A percentile compares a stretch with the other conserved stretches of the same genome.
phyloP scores from a whole-genome alignment of 2,797 vertebrate species.

The Limnodromus scolopaceus region DNA sequence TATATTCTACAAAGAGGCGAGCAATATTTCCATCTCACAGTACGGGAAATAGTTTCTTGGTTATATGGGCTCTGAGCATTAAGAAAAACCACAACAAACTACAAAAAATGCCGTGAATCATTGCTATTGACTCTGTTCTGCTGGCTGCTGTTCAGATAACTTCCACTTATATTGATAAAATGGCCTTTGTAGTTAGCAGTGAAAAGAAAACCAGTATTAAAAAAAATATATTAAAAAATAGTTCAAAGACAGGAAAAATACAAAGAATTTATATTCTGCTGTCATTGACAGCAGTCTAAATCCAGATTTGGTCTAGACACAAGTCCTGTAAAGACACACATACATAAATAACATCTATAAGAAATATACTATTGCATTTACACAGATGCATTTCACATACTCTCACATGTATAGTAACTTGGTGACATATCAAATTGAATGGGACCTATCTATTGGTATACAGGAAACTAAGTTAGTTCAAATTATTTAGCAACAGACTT shows the following conservation, averaged over 20 bases:
- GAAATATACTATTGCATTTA: not conserved
- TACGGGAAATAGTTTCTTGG: not conserved
- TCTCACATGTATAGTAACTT: not conserved
- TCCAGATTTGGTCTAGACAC: not conserved
- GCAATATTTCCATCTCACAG: not conserved
- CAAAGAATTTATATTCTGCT: not conserved
- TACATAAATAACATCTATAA: not conserved
- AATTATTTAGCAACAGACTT: not conserved
- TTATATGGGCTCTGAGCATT: not conserved
- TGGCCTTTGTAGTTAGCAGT: not conserved
- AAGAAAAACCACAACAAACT: not conserved
- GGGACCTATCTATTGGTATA: not conserved
- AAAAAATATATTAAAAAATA: not conserved
- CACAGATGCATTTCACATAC: not conserved
- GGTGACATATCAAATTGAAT: not conserved
- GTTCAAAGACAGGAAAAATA: not conserved
- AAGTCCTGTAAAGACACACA: not conserved
- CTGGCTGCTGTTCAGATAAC: not conserved
- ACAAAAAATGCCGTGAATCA: not conserved
- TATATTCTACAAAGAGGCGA: not conserved
- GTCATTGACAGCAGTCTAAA: not conserved
- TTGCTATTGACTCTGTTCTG: not conserved
- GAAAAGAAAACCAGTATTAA: not conserved
- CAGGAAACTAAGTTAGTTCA: not conserved
- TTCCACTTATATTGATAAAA: not conserved